Percentiles rank a stretch among this genome's conserved stretches.
Evolutionary conservation across 2,797 vertebrate species (phyloP).

Genomic region (Gallinago solitaria): DNA sequence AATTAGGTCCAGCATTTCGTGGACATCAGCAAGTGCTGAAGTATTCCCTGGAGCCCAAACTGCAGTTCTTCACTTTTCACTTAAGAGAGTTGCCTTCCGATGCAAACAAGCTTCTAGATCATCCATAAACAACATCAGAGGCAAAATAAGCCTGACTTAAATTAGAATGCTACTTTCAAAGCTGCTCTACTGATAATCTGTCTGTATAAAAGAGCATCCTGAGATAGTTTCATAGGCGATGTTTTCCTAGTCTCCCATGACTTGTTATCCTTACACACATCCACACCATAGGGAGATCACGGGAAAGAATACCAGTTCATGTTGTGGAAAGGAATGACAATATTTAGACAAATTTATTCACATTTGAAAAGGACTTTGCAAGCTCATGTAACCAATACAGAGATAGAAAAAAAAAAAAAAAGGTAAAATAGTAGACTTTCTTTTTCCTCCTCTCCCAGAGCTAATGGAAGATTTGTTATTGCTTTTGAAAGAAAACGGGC

Average conservation of each 20-base stretch:
- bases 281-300: neutral
- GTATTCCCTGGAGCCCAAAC: neutral
- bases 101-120: neutral
- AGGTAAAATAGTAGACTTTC: neutral
- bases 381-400: neutral
- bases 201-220: neutral
- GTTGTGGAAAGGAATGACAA: neutral
- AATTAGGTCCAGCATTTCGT: neutral
- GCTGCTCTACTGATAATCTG: neutral
- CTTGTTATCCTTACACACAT: neutral
- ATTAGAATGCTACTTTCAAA: neutral
- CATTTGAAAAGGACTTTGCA: neutral
- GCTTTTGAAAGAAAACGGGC: neutral
- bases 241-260: neutral
- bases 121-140: neutral
- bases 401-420: neutral
- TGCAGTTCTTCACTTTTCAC: accelerated
- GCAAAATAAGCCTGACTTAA: neutral
- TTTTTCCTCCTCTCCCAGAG: neutral
- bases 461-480: neutral
- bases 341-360: neutral
- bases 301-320: neutral
- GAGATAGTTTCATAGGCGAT: neutral
- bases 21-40: neutral
- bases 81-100: neutral